Evolutionary conservation across 1,140 invertebrate species (phyloP).

Genomic region (Bombyx mandarina): DNA sequence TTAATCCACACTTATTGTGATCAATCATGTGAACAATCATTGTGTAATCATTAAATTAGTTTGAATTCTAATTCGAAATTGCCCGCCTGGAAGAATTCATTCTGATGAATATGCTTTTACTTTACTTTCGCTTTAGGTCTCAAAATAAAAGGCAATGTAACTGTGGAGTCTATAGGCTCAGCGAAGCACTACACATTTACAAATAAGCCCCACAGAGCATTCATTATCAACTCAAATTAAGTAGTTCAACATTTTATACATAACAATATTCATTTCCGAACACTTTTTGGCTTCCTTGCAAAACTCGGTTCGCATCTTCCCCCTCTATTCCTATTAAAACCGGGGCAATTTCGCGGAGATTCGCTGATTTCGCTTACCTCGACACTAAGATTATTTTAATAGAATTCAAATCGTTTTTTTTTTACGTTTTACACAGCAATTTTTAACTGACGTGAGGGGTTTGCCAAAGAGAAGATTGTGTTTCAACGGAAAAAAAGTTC

Average conservation of each 20-base stretch:
- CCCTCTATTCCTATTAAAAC: background rate
- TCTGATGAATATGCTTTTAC: too few relatives aligned
- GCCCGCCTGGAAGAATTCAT: too few relatives aligned
- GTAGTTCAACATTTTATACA: background rate
- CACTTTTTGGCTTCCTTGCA: background rate
- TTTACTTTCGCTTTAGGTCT: too few relatives aligned
- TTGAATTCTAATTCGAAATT: too few relatives aligned
- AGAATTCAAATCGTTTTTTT: constrained; percentile 1
- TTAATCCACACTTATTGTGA: too few relatives aligned
- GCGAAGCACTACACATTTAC: too few relatives aligned
- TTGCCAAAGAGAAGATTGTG: too few relatives aligned
- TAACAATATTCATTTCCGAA: background rate
- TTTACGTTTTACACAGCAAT: background rate
- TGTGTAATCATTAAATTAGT: too few relatives aligned
- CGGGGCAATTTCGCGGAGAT: constrained; percentile 4
- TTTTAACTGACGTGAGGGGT: background rate
- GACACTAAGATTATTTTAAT: constrained; percentile 3
- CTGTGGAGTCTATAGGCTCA: too few relatives aligned
- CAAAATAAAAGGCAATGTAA: too few relatives aligned
- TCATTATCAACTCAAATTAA: background rate
- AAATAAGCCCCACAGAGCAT: background rate
- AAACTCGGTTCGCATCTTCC: background rate
- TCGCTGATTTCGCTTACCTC: constrained; percentile 8
- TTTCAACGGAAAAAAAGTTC: too few relatives aligned
- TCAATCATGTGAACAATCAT: too few relatives aligned